A percentile compares a stretch with the other conserved stretches of the same genome.
Conservation (phyloP, 53 echinoderm and acorn worm genomes). For the Luidia sarsii region DNA sequence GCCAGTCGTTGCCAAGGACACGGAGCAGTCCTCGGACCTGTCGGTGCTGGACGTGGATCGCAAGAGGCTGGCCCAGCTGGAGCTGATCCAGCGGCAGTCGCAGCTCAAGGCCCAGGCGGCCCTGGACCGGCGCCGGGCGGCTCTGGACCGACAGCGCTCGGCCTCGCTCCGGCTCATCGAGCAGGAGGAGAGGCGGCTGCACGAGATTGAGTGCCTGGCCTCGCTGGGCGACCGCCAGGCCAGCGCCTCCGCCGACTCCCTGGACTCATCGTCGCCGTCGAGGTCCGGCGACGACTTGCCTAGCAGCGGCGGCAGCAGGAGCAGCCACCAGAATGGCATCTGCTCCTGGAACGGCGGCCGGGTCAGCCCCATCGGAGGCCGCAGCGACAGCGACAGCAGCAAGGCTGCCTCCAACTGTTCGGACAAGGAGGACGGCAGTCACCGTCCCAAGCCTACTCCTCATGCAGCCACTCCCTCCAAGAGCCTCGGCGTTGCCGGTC, state of each 20-base stretch:
- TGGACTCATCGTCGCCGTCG: constrained; percentile 33
- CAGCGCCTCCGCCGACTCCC: constrained; percentile 27
- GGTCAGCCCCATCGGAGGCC: constrained; percentile 64
- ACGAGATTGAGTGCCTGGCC: constrained; percentile 78
- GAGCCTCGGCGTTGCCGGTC: not conserved
- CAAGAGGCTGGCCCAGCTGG: constrained; percentile 79
- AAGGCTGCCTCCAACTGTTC: constrained; percentile 32
- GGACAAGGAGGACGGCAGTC: constrained; percentile 26
- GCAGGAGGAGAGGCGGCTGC: constrained; percentile 82
- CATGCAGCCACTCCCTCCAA: not conserved
- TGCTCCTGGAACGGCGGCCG: constrained; percentile 22
- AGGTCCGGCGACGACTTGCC: constrained; percentile 26
- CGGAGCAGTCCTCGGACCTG: constrained; percentile 31
- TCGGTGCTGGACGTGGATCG: constrained; percentile 64
- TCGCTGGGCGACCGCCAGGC: constrained; percentile 50
- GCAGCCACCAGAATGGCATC: constrained; percentile 7
- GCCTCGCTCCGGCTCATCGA: constrained; percentile 75
- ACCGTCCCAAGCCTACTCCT: not conserved
- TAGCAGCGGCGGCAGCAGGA: constrained; percentile 12
- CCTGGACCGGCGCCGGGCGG: constrained; percentile 67
- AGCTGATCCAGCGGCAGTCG: constrained; percentile 71
- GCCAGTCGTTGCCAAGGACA: constrained; percentile 47
- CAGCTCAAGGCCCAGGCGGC: constrained; percentile 77
- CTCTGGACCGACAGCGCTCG: constrained; percentile 70
- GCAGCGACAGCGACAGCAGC: constrained; percentile 64